Evolutionary conservation across 1,140 invertebrate species (phyloP), one percentile per base, ranked within the genome.

Genomic region (Venustaconcha ellipsiformis): DNA sequence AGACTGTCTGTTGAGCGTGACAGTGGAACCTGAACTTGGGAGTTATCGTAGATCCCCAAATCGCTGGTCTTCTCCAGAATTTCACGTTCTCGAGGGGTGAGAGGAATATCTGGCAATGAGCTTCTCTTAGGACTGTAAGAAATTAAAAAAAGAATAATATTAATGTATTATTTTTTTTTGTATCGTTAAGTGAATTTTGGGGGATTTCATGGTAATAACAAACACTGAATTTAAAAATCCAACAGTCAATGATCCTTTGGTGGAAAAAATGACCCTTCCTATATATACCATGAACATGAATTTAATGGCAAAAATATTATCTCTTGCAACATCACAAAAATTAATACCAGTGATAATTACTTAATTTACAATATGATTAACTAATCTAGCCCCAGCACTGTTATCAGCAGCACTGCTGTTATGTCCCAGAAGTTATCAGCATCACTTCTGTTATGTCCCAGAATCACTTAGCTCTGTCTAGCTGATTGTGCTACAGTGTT

Each of bases 41-140:
- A 70, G 76, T 84, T 87, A 74, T 87, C 83, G 71, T 85, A 86
- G 58, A 79, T 75, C 14, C 78, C 82, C 57, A 81, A 76, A 23
- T 80, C 78, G 70, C 88, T 87, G 55, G 88, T 88, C 60, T 88
- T 80, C n/a, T 88, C 83, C 20, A 91, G 83, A 76, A 91, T 91
- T 78, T 90, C 86, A 72, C 85, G 85, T 70, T 90, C 90, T 58
- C 90, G 68, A 6, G 89, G 87, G 18, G 90, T 90, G 48, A 90
- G 85, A n/a, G 90, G 90, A 67, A 97, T 96, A 90, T 97, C 96
- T 66, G 94, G 94, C 67, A 94, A 88, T 59, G 94, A 94, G 84
- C 92, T 93, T 82, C 93, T 90, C 85, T 94, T 93, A 57, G 91
- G 77, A 67, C 87, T 84, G 80, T 68, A 71, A 74, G 55, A 73